Conservation (phyloP, 2,113 vertebrate genomes). For the Carassius gibelio region DNA sequence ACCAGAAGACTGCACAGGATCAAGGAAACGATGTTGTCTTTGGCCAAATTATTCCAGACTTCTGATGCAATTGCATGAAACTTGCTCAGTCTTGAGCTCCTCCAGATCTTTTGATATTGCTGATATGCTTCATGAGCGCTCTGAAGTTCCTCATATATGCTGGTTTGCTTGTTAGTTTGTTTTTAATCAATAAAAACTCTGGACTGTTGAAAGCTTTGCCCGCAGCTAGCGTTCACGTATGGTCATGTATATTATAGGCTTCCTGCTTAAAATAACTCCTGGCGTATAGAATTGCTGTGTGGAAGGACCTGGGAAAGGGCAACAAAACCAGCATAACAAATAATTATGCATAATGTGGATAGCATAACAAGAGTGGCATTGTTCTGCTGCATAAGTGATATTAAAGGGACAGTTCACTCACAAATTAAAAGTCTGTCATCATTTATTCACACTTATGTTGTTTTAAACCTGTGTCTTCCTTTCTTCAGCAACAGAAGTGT, state of each 20-base stretch:
- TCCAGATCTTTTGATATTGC: slow-evolving; percentile 5
- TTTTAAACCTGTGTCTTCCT: background rate
- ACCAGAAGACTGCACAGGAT: background rate
- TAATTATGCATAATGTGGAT: slow-evolving; percentile 29
- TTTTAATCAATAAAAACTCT: background rate
- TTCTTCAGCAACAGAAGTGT: background rate
- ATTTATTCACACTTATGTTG: background rate
- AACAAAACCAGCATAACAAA: slow-evolving; percentile 29
- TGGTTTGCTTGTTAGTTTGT: background rate
- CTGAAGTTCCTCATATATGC: background rate
- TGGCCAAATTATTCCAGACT: background rate
- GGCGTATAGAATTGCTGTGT: background rate
- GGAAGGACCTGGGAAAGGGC: background rate
- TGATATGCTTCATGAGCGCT: background rate
- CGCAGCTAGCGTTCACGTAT: background rate
- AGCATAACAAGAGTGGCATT: slow-evolving; percentile 45
- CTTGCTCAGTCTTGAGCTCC: background rate
- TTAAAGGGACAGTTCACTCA: slow-evolving; percentile 1
- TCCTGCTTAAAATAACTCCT: slow-evolving; percentile 35
- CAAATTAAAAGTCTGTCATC: background rate
- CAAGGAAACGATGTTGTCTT: background rate
- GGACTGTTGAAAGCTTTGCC: background rate
- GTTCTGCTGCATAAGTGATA: slow-evolving; percentile 14
- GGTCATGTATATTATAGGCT: slow-evolving; percentile 12
- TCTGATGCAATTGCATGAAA: slow-evolving; percentile 19